Base-by-base conservation (phyloP, 2,797 vertebrate genomes). In the Poecilia gillii region DNA sequence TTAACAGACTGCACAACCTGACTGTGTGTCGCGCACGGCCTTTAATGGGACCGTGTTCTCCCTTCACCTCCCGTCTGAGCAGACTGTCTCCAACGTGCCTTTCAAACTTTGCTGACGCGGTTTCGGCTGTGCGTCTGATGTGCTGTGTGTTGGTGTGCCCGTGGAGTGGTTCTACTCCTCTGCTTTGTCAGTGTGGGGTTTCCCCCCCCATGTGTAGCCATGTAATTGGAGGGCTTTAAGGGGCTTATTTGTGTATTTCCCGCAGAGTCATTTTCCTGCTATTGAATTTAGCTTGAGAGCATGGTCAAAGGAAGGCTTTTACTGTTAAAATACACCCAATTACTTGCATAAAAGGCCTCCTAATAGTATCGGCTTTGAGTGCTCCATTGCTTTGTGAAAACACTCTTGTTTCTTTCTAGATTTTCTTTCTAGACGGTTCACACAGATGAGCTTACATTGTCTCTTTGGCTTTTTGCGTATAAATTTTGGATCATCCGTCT, bases 61-160 rank as follows among this genome's bases (percentile, higher is more conserved):
- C 36, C 64, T 16, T 36, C 36, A 68, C 64, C 64, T 86, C 86
- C 76, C 82, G 4, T 77, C 83, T 51, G 79, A 79, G 78, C 70
- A 49, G 72, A 87, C 78, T 83, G 74, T 75, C 85, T 83, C 88
- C 88, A 75, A 80, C 89, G 74, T 81, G 85, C 43, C 74, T 87
- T 64, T 82, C 81, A 75, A 59, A 78, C 84, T 81, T 51, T 82
- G 83, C 84, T 5, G 73, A 64, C 11, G 76, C 49, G 77, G 74
- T 11, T 82, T 81, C 73, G 85, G 83, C 85, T 85, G 84, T 78
- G 86, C 70, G 31, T 43, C 57, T n/a, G 46, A 31, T 16, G 18
- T 55, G 57, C 33, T 73, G 7, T 16, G 74, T 36, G 78, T 73
- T 20, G 47, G 23, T 39, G 57, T 47, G 33, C 20, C 53, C 72